These are phyloP conservation scores for Brachionus asplanchnoidis DNA, from an alignment of 1,140 invertebrate genomes.

Conservation along the genomic window DNA sequence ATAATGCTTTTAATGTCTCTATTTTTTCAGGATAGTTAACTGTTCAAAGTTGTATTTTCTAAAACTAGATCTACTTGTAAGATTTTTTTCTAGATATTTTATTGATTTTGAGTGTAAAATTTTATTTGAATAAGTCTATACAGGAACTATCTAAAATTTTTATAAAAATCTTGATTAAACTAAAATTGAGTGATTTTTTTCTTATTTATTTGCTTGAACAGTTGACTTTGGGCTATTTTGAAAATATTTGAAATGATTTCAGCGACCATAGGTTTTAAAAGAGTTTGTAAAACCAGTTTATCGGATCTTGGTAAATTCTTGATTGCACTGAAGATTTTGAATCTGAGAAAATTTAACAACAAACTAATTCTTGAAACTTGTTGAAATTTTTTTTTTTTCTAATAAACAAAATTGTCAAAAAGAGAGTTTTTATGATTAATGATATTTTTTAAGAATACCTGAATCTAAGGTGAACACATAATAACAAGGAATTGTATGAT, in stretches of 20 bases:
- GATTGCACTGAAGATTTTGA: neutral
- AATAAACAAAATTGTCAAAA: neutral
- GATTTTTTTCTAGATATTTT: neutral
- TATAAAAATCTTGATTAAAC: neutral
- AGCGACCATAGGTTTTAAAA: neutral
- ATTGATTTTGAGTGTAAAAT: neutral
- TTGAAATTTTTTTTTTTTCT: neutral
- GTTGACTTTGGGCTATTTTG: neutral
- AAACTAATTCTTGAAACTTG: neutral
- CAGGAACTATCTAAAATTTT: neutral
- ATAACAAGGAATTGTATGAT: neutral
- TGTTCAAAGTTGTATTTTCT: neutral
- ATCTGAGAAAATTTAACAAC: neutral
- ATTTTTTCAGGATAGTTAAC: neutral
- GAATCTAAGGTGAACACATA: neutral
- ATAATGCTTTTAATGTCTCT: neutral
- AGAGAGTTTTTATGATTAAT: conserved; percentile 14
- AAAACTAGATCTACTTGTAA: neutral
- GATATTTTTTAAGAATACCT: neutral
- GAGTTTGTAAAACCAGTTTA: neutral
- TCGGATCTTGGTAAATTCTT: neutral
- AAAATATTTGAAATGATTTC: neutral
- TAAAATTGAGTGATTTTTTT: neutral
- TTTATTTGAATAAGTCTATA: neutral
- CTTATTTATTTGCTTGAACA: neutral